phyloP scores from a whole-genome alignment of 1,140 invertebrate species.

The Macrosteles quadrilineatus region DNA sequence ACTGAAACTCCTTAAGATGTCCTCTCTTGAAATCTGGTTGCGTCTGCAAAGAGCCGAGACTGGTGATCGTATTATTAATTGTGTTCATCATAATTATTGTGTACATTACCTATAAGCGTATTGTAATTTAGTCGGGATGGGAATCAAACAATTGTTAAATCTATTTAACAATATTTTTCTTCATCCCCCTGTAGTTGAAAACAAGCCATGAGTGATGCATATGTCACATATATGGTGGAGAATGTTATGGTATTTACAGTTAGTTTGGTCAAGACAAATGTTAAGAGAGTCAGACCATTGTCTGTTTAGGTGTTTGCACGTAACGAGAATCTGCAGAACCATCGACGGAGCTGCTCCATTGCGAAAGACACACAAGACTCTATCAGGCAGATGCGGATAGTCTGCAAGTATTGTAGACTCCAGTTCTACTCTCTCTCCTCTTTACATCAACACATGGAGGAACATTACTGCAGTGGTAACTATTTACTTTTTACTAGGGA shows the following conservation, averaged over 20 bases:
- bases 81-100: too few relatives aligned
- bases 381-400: not conserved
- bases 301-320: conserved; percentile 17
- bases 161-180: not conserved
- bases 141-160: not conserved
- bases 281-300: not conserved
- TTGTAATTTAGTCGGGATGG: too few relatives aligned
- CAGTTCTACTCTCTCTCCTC: not conserved
- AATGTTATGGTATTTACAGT: not conserved
- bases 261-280: not conserved
- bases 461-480: not conserved
- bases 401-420: not conserved
- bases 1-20: too few relatives aligned
- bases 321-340: conserved; percentile 4
- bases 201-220: not conserved
- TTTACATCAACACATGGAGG: not conserved
- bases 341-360: not conserved
- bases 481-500: too few relatives aligned
- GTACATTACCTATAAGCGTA: too few relatives aligned
- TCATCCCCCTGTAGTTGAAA: not conserved
- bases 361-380: not conserved
- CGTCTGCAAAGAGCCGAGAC: too few relatives aligned
- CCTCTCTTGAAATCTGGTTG: too few relatives aligned
- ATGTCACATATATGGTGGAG: not conserved
- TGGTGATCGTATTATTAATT: too few relatives aligned